Base-by-base conservation (phyloP, 2,888 invertebrate genomes). In the Abscondita cerata region DNA sequence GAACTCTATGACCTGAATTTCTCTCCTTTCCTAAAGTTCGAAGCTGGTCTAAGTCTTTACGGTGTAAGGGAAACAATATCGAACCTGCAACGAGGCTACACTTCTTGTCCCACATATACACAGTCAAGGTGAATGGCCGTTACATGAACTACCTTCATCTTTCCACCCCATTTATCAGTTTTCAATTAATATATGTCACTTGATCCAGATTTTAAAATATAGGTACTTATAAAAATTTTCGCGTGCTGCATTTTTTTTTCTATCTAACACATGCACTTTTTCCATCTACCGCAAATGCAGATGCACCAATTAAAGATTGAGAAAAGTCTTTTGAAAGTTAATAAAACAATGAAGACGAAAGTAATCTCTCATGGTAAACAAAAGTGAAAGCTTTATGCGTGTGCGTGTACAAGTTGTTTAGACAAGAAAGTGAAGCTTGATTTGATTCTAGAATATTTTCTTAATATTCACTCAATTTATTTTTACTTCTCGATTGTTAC, bases 41-140 rank as follows among this genome's bases (percentile, higher is more conserved):
- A 57, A 52, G 52, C 55, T n/a, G 60, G 47, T 47, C 47, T 57
- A 19, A 52, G 40, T 25, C 38, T 3, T 13, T 38, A 13, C 38
- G n/a, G 2, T 16, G 41, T 38, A 15, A 51, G 20, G 46, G 40
- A 34, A 58, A 58, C 33, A 52, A 51, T 46, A 51, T 41, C 58
- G 41, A 51, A 20, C 52, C 20, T n/a, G 51, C 18, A 19, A 34
- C 41, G 58, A 58, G 58, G 52, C 58, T 58, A 58, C 15, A 31
- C 48, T 50, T 53, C 60, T 58, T 69, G 70, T 67, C 66, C 70
- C 60, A 70, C 60, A 72, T 68, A 65, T 68, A 64, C 65, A 65
- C 55, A 68, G 69, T 75, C 75, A 76, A 76, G 77, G 76, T 76
- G 75, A 76, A 74, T 74, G 74, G 69, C 74, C 74, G 66, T 67